phyloP scores from a whole-genome alignment of 2,113 vertebrate genomes.

The Rhabdornis inornatus region DNA sequence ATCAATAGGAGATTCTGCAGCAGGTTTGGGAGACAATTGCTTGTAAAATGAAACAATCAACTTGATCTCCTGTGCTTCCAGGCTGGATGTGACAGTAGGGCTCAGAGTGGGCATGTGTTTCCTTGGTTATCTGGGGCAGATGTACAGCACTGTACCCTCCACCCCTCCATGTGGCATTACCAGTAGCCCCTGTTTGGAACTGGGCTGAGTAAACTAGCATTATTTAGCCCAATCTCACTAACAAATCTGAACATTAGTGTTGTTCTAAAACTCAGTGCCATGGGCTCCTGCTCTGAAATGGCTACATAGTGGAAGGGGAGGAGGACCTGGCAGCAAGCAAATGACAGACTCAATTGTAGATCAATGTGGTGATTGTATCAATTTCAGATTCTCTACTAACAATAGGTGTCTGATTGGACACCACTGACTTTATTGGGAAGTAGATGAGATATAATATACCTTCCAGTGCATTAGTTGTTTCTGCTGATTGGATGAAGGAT shows the following conservation, averaged over 20 bases:
- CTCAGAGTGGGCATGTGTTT: neutral
- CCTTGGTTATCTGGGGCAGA: neutral
- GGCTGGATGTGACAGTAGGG: neutral
- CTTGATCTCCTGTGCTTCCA: neutral
- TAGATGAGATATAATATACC: conserved; percentile 72
- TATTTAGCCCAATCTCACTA: neutral
- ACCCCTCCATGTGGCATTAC: neutral
- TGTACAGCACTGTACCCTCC: neutral
- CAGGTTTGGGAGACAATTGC: neutral
- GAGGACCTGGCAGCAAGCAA: conserved; percentile 5
- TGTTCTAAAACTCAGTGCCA: conserved; percentile 18
- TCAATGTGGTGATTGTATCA: conserved; percentile 80
- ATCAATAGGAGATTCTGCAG: neutral
- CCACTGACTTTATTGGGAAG: conserved; percentile 76
- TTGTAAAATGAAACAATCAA: conserved; percentile 32
- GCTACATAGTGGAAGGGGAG: neutral
- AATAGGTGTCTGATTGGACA: conserved; percentile 80
- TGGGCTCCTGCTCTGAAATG: neutral
- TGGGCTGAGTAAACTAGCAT: neutral
- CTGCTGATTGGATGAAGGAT: conserved; percentile 76
- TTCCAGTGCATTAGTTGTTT: conserved; percentile 73
- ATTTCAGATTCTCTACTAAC: conserved; percentile 79
- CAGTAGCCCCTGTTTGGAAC: neutral
- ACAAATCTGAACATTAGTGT: neutral
- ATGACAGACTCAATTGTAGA: conserved; percentile 72